Evolutionary conservation across 2,113 vertebrate species (phyloP).

Genomic region (Haemorhous mexicanus): DNA sequence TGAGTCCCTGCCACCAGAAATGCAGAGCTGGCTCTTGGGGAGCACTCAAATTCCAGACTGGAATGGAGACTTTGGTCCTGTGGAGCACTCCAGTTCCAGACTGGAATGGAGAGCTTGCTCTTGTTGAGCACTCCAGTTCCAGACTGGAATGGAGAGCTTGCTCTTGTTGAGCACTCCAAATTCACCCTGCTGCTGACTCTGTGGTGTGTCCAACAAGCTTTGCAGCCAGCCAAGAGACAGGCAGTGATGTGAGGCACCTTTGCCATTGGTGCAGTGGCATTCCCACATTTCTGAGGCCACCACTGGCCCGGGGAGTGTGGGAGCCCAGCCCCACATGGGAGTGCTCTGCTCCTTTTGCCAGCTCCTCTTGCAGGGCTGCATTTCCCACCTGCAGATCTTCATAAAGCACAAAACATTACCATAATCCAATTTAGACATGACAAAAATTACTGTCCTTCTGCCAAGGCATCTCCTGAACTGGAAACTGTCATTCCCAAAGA

Average conservation of each 20-base stretch:
- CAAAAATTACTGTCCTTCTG: neutral
- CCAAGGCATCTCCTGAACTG: neutral
- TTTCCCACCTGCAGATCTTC: neutral
- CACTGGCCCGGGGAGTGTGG: rapidly evolving
- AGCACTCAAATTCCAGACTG: neutral
- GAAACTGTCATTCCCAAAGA: neutral
- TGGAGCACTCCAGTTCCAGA: neutral
- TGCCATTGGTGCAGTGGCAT: neutral
- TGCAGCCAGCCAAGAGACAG: neutral
- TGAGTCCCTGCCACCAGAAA: neutral
- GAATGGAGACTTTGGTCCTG: neutral
- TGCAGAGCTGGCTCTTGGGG: neutral
- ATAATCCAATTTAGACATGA: neutral
- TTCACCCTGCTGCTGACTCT: no score
- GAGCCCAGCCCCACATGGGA: neutral
- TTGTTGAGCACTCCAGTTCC: no score
- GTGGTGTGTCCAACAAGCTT: neutral
- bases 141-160: no score
- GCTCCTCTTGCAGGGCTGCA: neutral
- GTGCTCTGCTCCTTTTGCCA: neutral
- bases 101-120: no score
- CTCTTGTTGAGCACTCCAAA: neutral
- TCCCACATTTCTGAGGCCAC: neutral
- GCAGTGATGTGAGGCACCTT: neutral
- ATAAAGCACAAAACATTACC: neutral